Percentiles rank a stretch among this genome's conserved stretches.
phyloP scores from a whole-genome alignment of 2,888 invertebrate species.

The Plagodis dolabraria region DNA sequence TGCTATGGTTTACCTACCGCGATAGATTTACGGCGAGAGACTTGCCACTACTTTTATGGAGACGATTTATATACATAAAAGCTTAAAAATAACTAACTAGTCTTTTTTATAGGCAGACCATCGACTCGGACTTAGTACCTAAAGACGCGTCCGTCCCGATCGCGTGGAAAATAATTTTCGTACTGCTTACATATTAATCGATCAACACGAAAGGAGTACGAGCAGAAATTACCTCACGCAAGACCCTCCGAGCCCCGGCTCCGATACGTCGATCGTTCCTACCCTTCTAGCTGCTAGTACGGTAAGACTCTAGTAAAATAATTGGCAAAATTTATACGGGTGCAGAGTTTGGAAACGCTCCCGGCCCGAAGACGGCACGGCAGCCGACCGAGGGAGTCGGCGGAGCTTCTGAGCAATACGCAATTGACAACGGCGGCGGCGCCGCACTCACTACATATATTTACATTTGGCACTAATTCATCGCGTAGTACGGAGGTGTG shows the following conservation, averaged over 20 bases:
- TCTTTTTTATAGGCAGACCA: conserved; percentile 74
- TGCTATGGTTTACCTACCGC: conserved; percentile 20
- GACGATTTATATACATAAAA: conserved; percentile 70
- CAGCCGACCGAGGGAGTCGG: not conserved
- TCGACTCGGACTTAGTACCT: conserved; percentile 62
- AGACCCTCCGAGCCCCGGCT: conserved; percentile 25
- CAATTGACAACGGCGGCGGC: conserved; percentile 24
- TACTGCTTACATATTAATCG: conserved; percentile 79
- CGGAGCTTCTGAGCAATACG: not conserved
- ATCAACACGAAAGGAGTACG: conserved; percentile 82
- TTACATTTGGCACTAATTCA: conserved; percentile 81
- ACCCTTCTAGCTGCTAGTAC: conserved; percentile 2
- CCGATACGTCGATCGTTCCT: conserved; percentile 14
- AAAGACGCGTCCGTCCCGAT: conserved; percentile 52
- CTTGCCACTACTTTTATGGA: conserved; percentile 67
- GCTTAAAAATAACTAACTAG: conserved; percentile 80
- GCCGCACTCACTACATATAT: conserved; percentile 64
- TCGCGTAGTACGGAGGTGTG: conserved; percentile 30
- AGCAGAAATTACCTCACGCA: conserved; percentile 71
- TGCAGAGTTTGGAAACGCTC: conserved; percentile 9
- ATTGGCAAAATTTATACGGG: conserved; percentile 21
- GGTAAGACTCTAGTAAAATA: conserved; percentile 17
- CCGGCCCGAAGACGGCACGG: conserved; percentile 8
- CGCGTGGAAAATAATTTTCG: conserved; percentile 73
- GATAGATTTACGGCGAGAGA: conserved; percentile 57